Base-by-base conservation (phyloP, 2,888 invertebrate species). In the Ochropleura leucogaster region DNA sequence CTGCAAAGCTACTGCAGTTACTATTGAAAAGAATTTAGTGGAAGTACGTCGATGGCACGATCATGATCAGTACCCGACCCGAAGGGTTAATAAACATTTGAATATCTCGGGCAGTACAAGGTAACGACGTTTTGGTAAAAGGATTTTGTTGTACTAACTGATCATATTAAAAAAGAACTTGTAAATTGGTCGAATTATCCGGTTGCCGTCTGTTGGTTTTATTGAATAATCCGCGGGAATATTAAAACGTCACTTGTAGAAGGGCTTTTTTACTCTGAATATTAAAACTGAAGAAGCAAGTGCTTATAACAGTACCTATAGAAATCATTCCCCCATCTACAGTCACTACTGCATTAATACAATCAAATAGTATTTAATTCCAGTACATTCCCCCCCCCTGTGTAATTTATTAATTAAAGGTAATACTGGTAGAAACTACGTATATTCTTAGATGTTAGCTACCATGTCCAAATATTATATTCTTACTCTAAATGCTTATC, bases 1-100 rank as follows among this genome's bases (percentile, higher is more conserved):
- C 0, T 83, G 83, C 20, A 83, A 49, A 8, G 81, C 81, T 3
- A 71, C 70, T 40, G 83, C 83, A 40, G 40, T 71, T 0, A 81
- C 81, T 12, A 7, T 81, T 16, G 18, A 63, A 1, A 14, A 40
- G 3, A 42, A 44, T 0, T 53, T 81, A 14, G 76, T 47, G 14
- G 40, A 46, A 8, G 10, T 68, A 3, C 12, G 65, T 9, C 64
- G 49, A 6, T 75, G 75, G 68, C 59, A 59, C 40, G 9, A 59
- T 9, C 59, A 59, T 53, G 53, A 53, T 0, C 53, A 10, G 10
- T 10, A 53, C 53, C 53, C 53, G 53, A n/a, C 10, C 1, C n/a
- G n/a, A 16, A 78, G 3, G 9, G 5, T 8, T 40, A 59, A 12
- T n/a, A 59, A 65, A n/a, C 4, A n/a, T 30, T 64, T 42, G 6